These are phyloP conservation scores for Rhabdomys pumilio DNA, from an alignment of 2,797 vertebrate species.

Conservation along the genomic window DNA sequence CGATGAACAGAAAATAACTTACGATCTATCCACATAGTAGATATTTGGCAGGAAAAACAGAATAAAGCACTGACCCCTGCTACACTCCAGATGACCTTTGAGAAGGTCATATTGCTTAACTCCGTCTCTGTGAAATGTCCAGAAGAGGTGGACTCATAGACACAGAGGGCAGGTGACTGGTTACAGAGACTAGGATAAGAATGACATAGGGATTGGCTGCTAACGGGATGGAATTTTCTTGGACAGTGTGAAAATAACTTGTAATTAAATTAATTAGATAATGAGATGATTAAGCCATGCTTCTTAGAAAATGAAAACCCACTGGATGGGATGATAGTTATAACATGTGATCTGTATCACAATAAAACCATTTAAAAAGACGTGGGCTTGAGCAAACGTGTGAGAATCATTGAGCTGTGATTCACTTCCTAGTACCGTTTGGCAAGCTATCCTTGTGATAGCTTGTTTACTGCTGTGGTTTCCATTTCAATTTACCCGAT, in stretches of 20 bases:
- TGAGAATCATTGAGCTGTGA: not conserved
- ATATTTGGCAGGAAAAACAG: not conserved
- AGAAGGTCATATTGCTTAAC: not conserved
- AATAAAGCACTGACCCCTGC: not conserved
- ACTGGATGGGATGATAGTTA: not conserved
- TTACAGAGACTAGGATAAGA: not conserved
- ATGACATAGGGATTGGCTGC: not conserved
- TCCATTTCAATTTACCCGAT: not conserved
- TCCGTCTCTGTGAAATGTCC: not conserved
- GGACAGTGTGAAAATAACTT: too few species aligned
- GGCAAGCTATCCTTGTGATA: not conserved
- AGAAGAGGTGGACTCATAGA: not conserved
- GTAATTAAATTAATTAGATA: not conserved
- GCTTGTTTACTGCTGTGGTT: not conserved
- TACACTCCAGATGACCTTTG: not conserved
- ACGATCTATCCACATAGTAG: not conserved
- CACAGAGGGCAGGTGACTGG: not conserved
- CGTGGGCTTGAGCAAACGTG: not conserved
- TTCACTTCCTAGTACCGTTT: not conserved
- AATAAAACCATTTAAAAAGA: not conserved
- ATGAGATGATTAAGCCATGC: not conserved
- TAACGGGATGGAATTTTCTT: not conserved
- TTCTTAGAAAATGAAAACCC: not conserved
- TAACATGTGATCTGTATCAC: not conserved
- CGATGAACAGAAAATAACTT: too few species aligned